A percentile compares a stretch with the other conserved stretches of the same genome.
These are phyloP conservation scores for Drosophila anomalipes DNA, from an alignment of 2,888 invertebrate genomes.

Conservation along the genomic window DNA sequence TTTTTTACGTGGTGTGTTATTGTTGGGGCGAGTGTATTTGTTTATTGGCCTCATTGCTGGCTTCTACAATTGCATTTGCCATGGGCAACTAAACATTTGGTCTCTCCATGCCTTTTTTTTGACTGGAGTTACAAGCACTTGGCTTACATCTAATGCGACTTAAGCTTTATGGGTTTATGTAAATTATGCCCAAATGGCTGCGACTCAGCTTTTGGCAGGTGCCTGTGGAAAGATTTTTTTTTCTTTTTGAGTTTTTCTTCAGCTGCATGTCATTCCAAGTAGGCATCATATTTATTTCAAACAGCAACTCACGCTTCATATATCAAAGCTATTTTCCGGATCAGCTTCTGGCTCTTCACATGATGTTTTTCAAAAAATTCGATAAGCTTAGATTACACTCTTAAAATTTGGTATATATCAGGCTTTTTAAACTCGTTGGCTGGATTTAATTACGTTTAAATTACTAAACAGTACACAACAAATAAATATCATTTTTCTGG, in stretches of 20 bases:
- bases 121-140: constrained; percentile 59
- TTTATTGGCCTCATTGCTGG: constrained; percentile 76
- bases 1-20: constrained; percentile 43
- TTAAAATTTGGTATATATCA: neutral
- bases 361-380: neutral
- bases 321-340: constrained; percentile 58
- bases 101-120: neutral
- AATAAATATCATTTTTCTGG: neutral
- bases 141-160: constrained; percentile 74
- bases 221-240: constrained; percentile 13
- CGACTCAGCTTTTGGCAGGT: constrained; percentile 20
- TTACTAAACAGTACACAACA: neutral
- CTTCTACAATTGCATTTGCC: constrained; percentile 79
- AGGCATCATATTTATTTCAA: constrained; percentile 59
- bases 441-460: neutral
- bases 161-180: constrained; percentile 75
- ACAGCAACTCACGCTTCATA: constrained; percentile 59
- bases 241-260: constrained; percentile 9
- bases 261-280: constrained; percentile 19
- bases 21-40: constrained; percentile 68
- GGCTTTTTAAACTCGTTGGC: neutral
- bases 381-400: neutral
- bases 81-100: constrained; percentile 71
- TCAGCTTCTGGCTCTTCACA: constrained; percentile 10
- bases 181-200: constrained; percentile 57